Percentiles rank a stretch among this genome's conserved stretches.
Conservation (phyloP, 2,113 vertebrate species). For the Pedetes capensis region DNA sequence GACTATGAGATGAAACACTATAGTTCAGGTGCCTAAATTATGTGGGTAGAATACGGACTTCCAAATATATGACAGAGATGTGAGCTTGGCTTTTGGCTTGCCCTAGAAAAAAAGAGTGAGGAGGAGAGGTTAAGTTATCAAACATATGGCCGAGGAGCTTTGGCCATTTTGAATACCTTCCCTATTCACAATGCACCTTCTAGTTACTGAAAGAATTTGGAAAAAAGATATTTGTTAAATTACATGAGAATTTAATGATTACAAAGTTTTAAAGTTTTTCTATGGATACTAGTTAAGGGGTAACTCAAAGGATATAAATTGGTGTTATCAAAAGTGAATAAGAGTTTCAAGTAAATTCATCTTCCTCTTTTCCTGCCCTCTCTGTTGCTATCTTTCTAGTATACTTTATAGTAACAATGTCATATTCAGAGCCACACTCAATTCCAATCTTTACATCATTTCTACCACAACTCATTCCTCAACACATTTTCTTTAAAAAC, state of each 20-base stretch:
- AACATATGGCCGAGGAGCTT: neutral
- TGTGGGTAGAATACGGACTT: slow-evolving; percentile 20
- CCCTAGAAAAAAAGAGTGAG: neutral
- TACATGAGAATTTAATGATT: neutral
- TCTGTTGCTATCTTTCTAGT: neutral
- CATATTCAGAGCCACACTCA: slow-evolving; percentile 28
- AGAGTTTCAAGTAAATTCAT: neutral
- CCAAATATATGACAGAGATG: neutral
- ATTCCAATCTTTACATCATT: neutral
- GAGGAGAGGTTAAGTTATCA: neutral
- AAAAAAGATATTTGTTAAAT: neutral
- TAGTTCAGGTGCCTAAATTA: slow-evolving; percentile 6
- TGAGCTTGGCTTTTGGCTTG: neutral
- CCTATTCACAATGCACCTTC: neutral
- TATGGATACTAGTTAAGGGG: neutral
- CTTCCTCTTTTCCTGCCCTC: neutral
- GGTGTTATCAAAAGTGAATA: neutral
- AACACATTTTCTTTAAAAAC: slow-evolving; percentile 12
- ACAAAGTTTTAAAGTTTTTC: neutral
- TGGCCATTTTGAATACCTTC: neutral
- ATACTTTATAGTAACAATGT: neutral
- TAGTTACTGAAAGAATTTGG: slow-evolving; percentile 23
- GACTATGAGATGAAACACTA: neutral
- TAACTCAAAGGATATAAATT: neutral
- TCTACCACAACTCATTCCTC: neutral